phyloP scores from a whole-genome alignment of 2,888 invertebrate species.

The Listrodromus nycthemerus region DNA sequence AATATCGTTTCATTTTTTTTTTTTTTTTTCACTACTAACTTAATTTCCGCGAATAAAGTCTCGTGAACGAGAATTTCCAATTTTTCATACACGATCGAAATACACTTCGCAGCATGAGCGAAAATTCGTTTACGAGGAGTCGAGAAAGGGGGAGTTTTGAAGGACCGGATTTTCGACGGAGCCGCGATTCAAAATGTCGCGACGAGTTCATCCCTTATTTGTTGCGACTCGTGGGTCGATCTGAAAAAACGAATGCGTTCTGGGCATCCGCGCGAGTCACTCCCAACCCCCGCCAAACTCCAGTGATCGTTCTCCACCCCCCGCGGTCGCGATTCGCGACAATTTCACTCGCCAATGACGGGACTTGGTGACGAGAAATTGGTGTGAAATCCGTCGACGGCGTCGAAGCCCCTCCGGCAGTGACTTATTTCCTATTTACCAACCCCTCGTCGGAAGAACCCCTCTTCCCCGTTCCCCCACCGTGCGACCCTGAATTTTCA shows the following conservation, averaged over 20 bases:
- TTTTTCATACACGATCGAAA: neutral
- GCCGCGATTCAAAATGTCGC: slow-evolving; percentile 21
- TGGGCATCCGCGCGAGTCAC: slow-evolving; percentile 23
- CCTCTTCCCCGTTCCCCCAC: slow-evolving; percentile 13
- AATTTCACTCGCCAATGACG: slow-evolving; percentile 83
- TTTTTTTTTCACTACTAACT: neutral
- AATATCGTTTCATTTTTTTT: neutral
- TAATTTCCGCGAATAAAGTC: neutral
- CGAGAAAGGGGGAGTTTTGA: neutral
- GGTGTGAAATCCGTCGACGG: slow-evolving; percentile 81
- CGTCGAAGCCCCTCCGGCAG: slow-evolving; percentile 80
- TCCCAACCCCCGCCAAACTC: neutral
- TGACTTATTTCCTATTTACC: slow-evolving; percentile 84
- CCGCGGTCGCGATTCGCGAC: slow-evolving; percentile 78
- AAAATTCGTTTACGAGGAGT: slow-evolving; percentile 2
- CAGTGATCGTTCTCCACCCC: slow-evolving; percentile 21
- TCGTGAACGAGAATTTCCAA: neutral
- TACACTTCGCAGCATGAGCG: neutral
- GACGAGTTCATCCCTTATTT: slow-evolving; percentile 46
- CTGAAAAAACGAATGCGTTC: slow-evolving; percentile 60
- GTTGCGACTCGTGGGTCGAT: slow-evolving; percentile 48
- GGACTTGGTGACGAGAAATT: slow-evolving; percentile 80
- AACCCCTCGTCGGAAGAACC: slow-evolving; percentile 68
- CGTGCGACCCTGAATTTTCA: slow-evolving; percentile 63
- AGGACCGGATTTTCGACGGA: slow-evolving; percentile 27